phyloP scores from a whole-genome alignment of 2,113 vertebrate genomes.

The Rhagologus leucostigma region DNA sequence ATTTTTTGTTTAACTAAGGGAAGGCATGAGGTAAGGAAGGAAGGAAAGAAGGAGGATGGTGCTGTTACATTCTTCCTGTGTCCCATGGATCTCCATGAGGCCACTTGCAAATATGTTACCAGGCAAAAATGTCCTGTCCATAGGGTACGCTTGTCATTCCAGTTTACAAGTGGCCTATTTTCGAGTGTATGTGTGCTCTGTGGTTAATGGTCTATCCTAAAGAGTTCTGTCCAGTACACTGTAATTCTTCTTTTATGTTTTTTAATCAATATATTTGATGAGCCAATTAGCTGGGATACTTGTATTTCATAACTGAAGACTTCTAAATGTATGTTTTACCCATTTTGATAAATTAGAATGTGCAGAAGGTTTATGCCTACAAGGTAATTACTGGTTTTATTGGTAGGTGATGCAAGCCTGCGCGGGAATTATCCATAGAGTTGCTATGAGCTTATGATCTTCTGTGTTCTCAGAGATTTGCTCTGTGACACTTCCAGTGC shows the following conservation, averaged over 20 bases:
- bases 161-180: not conserved
- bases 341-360: not conserved
- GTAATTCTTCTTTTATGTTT: not conserved
- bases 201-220: not conserved
- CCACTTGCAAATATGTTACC: not conserved
- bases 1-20: not conserved
- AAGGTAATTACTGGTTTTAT: not conserved
- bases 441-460: rapidly evolving
- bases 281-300: not conserved
- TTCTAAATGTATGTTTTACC: not conserved
- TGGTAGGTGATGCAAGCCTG: not conserved
- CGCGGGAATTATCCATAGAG: not conserved
- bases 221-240: not conserved
- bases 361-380: not conserved
- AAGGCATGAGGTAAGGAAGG: not conserved
- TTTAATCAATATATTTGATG: not conserved
- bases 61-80: rapidly evolving
- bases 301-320: not conserved
- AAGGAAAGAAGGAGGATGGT: not conserved
- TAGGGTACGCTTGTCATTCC: not conserved
- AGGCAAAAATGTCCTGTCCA: not conserved
- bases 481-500: not conserved
- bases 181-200: not conserved
- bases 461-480: not conserved
- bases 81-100: rapidly evolving